Evolutionary conservation across 1,140 invertebrate species (phyloP), one percentile per base, ranked within the genome.

Genomic region (Leptinotarsa undecemlineata): DNA sequence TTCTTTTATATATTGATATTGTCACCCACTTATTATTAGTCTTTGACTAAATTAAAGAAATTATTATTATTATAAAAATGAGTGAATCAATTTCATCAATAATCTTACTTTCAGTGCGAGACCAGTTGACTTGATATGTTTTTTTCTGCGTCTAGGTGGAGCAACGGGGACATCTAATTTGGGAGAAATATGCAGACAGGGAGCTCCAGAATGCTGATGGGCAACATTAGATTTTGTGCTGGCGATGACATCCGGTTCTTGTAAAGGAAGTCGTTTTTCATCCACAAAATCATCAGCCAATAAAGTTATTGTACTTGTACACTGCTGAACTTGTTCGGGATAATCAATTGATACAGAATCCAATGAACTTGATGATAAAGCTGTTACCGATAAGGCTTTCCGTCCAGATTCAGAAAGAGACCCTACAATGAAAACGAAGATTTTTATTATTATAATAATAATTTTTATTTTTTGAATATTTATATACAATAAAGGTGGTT

Each of bases 181-280:
- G 70, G 74, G 77, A 73, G 73, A 73, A 66, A 62, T 64, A 14
- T 70, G 66, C 26, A 75, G n/a, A 15, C 48, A 19, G 15, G 57
- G 6, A 1, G 21, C 60, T 75, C 82, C 74, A 85, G 80, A 17
- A 85, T 82, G 71, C 86, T 85, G 42, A 84, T 83, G 68, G 33
- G 82, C 82, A 42, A 42, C 33, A 57, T 57, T 57, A 4, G 89
- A 90, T 87, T 97, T 97, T 72, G 96, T 96, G 86, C 96, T 97
- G 67, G 95, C 94, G 74, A 98, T 95, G 78, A 98, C 93, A 87
- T 98, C 96, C 26, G 96, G 96, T 85, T 97, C 95, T 85, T 93
- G 92, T 81, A 92, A 72, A 15, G 81, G 74, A 71, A 79, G 76
- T 75, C 63, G 76, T 15, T 70, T 57, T 20, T 13, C 61, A 71